Evolutionary conservation across 2,113 vertebrate genomes (phyloP), one percentile per base, ranked within the genome.

Genomic region (Hippocampus mohnikei): DNA sequence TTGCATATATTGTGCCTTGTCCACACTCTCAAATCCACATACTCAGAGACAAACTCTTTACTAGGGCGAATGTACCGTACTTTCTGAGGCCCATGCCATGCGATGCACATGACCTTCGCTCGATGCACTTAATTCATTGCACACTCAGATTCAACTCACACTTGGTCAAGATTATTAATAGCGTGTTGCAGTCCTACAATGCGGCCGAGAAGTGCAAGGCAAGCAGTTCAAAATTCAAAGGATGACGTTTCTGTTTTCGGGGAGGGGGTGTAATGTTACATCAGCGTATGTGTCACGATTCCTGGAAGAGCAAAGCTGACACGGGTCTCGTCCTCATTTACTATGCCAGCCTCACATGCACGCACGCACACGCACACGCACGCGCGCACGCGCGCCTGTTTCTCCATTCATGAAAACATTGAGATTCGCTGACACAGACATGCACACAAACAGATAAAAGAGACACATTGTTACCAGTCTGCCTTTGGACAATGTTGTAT

Each of bases 111-210:
- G 66, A 79, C 69, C 80, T 82, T 72, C 68, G 77, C 81, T 85
- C 84, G 74, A 83, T 84, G 83, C 81, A 78, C 83, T 83, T 44
- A 37, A 37, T 74, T 79, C 73, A 81, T 74, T 82, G 78, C 63
- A 78, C 78, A 69, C 75, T 67, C 64, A 46, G 52, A 37, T 37
- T 37, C 33, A 5, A 37, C 72, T 76, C 74, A 76, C 74, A 78
- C 73, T 67, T 53, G 69, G 76, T 70, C 53, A 48, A 25, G 70
- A 70, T 87, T 88, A 90, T 88, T 87, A 89, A 91, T 88, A 90
- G 86, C 37, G 21, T 78, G 80, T 91, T 90, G 90, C 83, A 81
- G 74, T 89, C 89, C 86, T 85, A 89, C 88, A 89, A 84, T 62
- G 71, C 15, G 16, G 53, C 25, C 53, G 52, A 86, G 82, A 90